phyloP scores from a whole-genome alignment of 2,888 invertebrate genomes.

The Melieria crassipennis region DNA sequence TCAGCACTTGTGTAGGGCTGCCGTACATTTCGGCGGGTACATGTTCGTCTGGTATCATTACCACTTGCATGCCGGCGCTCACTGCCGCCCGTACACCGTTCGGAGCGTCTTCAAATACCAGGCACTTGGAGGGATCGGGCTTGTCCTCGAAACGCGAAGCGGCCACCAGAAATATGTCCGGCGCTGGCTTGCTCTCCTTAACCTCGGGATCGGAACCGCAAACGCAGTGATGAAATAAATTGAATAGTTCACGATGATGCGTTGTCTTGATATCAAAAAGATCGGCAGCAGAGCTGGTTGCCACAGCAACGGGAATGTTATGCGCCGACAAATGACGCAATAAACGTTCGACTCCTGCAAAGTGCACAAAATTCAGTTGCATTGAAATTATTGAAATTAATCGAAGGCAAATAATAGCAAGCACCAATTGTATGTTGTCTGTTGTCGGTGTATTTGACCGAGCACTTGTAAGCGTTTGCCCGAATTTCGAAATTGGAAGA shows the following conservation, averaged over 20 bases:
- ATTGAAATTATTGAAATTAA: slow-evolving; percentile 31
- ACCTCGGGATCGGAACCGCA: slow-evolving; percentile 88
- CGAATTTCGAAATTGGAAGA: no score
- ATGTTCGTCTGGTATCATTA: slow-evolving; percentile 80
- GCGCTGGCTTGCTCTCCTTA: slow-evolving; percentile 86
- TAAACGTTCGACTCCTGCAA: slow-evolving; percentile 76
- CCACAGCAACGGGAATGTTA: slow-evolving; percentile 84
- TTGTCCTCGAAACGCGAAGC: slow-evolving; percentile 77
- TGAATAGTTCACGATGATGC: slow-evolving; percentile 73
- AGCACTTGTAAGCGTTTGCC: no score
- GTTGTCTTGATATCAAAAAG: slow-evolving; percentile 78
- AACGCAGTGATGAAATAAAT: slow-evolving; percentile 79
- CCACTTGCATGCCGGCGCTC: slow-evolving; percentile 85
- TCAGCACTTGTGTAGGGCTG: slow-evolving; percentile 76
- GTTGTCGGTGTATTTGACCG: no score
- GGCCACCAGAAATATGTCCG: slow-evolving; percentile 86
- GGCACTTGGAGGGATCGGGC: slow-evolving; percentile 71
- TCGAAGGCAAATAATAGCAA: slow-evolving; percentile 43
- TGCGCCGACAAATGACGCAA: slow-evolving; percentile 78
- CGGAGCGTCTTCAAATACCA: slow-evolving; percentile 93
- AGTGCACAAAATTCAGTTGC: neutral
- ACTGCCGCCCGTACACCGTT: slow-evolving; percentile 85
- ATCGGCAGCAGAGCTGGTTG: slow-evolving; percentile 83
- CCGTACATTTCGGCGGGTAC: slow-evolving; percentile 67
- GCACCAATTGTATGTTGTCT: neutral